phyloP scores from a whole-genome alignment of 2,113 vertebrate genomes.

The Cavia aperea region DNA sequence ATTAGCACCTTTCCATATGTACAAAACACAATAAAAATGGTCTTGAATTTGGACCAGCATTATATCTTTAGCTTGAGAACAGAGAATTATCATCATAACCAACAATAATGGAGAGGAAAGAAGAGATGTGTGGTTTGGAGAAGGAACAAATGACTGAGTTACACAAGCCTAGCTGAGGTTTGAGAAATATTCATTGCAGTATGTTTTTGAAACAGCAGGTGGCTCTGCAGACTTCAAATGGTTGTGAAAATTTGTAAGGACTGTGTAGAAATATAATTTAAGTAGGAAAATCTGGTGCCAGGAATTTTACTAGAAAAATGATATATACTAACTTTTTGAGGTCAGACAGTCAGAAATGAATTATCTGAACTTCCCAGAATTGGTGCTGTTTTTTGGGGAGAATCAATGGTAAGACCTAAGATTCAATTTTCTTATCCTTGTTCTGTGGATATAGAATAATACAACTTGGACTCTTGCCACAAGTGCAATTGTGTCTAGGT shows the following conservation, averaged over 20 bases:
- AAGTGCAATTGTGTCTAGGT: not conserved
- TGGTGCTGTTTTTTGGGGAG: not conserved
- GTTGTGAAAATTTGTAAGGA: not conserved
- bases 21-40: not conserved
- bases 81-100: not conserved
- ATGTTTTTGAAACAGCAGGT: conserved; percentile 38
- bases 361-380: not conserved
- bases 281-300: not conserved
- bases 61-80: not conserved
- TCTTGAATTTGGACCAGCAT: not conserved
- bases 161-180: not conserved
- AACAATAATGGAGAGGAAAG: not conserved
- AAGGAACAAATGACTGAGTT: not conserved
- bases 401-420: not conserved
- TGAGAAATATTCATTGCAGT: conserved; percentile 9
- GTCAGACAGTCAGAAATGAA: not conserved
- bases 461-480: not conserved
- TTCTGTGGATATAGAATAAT: not conserved
- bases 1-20: not conserved
- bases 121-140: no score
- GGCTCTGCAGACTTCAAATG: conserved; percentile 24
- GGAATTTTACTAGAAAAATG: not conserved
- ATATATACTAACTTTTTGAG: not conserved
- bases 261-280: not conserved
- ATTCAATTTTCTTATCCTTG: not conserved